phyloP scores from a whole-genome alignment of 2,797 vertebrate genomes.

The Alcedo quadribrachys region DNA sequence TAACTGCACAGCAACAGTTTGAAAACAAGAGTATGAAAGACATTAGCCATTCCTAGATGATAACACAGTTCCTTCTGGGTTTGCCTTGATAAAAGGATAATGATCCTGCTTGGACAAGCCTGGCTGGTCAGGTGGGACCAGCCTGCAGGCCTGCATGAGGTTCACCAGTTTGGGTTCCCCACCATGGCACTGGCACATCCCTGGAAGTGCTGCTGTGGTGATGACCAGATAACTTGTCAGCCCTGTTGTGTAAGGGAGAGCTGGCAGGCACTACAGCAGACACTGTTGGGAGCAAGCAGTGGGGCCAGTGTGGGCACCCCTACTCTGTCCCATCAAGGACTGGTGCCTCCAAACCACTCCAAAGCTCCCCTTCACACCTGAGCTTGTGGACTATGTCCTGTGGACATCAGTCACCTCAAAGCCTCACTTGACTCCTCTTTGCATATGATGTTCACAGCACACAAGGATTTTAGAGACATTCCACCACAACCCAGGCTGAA shows the following conservation, averaged over 20 bases:
- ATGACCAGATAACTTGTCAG: background rate
- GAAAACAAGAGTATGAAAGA: background rate
- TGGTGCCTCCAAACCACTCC: background rate
- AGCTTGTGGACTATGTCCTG: background rate
- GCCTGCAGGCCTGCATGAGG: background rate
- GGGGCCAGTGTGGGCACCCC: accelerated
- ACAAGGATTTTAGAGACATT: background rate
- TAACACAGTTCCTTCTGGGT: accelerated
- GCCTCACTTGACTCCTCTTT: background rate
- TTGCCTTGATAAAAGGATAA: background rate
- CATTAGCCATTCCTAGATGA: background rate
- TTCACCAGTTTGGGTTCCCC: background rate
- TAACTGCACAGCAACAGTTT: background rate
- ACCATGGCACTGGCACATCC: background rate
- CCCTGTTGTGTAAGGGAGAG: background rate
- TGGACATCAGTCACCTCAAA: background rate
- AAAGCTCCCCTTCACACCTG: background rate
- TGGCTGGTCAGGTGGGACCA: background rate
- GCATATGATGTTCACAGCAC: background rate
- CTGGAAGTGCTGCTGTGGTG: background rate
- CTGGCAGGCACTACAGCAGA: background rate
- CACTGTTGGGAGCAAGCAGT: accelerated
- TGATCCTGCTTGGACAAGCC: background rate
- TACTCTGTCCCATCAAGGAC: background rate
- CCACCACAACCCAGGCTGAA: background rate